Evolutionary conservation across 2,888 invertebrate genomes (phyloP), one percentile per base, ranked within the genome.

Genomic region (Bedellia somnulentella): DNA sequence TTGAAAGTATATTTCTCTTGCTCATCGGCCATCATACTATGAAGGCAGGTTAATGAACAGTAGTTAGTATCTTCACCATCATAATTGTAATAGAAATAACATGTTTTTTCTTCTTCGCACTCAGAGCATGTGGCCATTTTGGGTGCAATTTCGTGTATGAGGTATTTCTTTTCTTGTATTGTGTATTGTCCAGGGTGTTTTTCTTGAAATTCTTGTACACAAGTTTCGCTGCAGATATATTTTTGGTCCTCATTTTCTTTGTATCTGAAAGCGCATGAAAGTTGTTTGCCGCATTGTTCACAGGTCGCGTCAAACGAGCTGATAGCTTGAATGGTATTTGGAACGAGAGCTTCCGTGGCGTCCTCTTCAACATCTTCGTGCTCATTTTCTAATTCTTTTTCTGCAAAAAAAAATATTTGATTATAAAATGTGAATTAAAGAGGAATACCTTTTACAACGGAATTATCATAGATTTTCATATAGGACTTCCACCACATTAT

Each of bases 1-100:
- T 78, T 76, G 35, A 78, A 67, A 10, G 67, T 57, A 42, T 78
- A 82, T 45, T 80, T 80, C 0, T 80, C 79, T 16, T 59, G 59
- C 40, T 81, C 76, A 15, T 67, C 73, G 0, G 61, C 75, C 53
- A 80, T 66, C 57, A 80, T 66, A 22, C 73, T 67, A 39, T 78
- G 59, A 10, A 80, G 60, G 36, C 82, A 82, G 3, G 53, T 51
- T 15, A 76, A 50, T 28, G 83, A 83, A 31, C 82, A 60, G 42
- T 79, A 81, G 34, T 75, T 61, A 1, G 62, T 73, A 32, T 73
- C 66, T 32, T 64, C 66, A 1, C 63, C 73, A 23, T 66, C 75
- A 35, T 50, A 68, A 33, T 73, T 63, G 37, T 70, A 70, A 41
- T 66, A 70, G 39, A 75, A 75, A 35, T 61, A 75, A 40, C 76